Evolutionary conservation across 2,797 vertebrate species (phyloP).

Genomic region (Trachurus trachurus): DNA sequence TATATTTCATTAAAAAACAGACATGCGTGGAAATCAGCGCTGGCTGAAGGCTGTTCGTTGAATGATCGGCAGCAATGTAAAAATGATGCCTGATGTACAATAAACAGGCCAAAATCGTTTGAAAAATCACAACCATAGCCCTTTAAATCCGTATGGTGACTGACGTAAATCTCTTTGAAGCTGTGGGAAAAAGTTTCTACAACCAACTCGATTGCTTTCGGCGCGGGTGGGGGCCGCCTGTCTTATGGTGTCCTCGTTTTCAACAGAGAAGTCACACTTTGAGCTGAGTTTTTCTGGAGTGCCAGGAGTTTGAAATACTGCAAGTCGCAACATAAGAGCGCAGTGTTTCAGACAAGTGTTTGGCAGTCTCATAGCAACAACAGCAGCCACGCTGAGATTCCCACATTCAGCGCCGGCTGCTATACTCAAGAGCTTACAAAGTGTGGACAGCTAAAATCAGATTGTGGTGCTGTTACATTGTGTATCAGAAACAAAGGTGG

Average conservation of each 20-base stretch:
- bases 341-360: constrained; percentile 43
- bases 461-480: neutral
- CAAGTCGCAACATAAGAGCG: constrained; percentile 36
- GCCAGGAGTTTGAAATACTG: constrained; percentile 34
- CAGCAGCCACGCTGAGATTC: constrained; percentile 53
- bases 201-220: neutral
- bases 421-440: constrained; percentile 26
- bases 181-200: constrained; percentile 7
- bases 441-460: constrained; percentile 38
- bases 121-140: neutral
- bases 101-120: neutral
- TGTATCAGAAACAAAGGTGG: constrained; percentile 14
- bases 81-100: neutral
- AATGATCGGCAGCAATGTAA: no score
- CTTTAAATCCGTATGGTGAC: neutral
- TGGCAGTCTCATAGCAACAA: constrained; percentile 65
- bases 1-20: neutral
- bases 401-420: constrained; percentile 22
- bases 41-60: neutral
- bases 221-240: neutral
- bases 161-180: neutral
- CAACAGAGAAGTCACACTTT: constrained; percentile 32
- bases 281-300: constrained; percentile 16
- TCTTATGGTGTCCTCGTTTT: constrained; percentile 30
- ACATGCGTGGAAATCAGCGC: neutral